Base-by-base conservation (phyloP, 2,113 vertebrate genomes). In the Lagopus leucura region DNA sequence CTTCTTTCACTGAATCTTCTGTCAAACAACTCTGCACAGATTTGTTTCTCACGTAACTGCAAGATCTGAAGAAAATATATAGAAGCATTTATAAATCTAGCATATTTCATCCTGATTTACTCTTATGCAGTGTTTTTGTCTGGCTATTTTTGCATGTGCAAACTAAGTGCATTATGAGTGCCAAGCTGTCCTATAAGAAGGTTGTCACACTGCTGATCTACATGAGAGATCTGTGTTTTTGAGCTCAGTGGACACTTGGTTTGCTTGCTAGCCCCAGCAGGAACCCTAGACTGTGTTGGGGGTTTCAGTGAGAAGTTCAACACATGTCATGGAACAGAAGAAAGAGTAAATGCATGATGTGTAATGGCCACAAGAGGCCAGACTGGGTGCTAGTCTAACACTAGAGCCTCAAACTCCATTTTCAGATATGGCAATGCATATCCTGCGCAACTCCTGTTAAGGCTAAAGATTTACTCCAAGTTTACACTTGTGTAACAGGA, bases 401-500 rank as follows among this genome's bases (percentile, higher is more conserved):
- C 42, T 81, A 42, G 28, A 65, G 24, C 73, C 52, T 27, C 34
- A 10, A 3, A 43, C 45, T 87, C 63, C 42, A 32, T 69, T 85
- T 45, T 89, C 81, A 92, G 78, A 63, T 80, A 71, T 17, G 79
- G 70, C 84, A 87, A 45, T 73, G 45, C 40, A 42, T 63, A 55
- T 77, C 54, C 32, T 82, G 55, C 58, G 79, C 75, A 79, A 30
- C 24, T 93, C 70, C 92, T 80, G 48, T 92, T 93, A 86, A 90
- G 48, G 88, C 83, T 74, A 61, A 74, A 93, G 66, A 70, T 93
- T 85, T 92, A 89, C 74, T 92, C 74, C 55, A 47, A 48, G 48
- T 76, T 91, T 76, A 82, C n/a, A 11, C 58, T 80, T 38, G 36
- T 82, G 73, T 85, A 90, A 91, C 43, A 87, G 60, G 84, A 90